Conservation (phyloP, 1,140 invertebrate genomes). For the Meloidogyne exigua region DNA sequence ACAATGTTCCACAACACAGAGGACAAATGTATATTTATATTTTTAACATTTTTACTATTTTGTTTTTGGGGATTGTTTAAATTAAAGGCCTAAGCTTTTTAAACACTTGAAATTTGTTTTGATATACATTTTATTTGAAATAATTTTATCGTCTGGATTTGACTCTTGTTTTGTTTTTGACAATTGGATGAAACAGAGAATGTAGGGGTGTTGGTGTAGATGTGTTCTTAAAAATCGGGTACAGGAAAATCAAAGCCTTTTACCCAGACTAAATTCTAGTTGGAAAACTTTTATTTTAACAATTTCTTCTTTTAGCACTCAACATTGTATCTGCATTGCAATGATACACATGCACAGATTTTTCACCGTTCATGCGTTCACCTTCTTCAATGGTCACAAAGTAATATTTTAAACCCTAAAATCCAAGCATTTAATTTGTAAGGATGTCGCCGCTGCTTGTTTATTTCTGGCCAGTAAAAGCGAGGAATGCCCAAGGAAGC, state of each 20-base stretch:
- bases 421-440: background rate
- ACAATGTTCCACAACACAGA: slow-evolving; percentile 17
- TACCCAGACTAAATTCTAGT: too few relatives aligned
- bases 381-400: slow-evolving; percentile 30
- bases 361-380: slow-evolving; percentile 40
- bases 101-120: too few relatives aligned
- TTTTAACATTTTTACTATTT: background rate
- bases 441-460: slow-evolving; percentile 45
- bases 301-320: slow-evolving; percentile 14
- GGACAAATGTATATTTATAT: slow-evolving; percentile 22
- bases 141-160: too few relatives aligned
- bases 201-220: too few relatives aligned
- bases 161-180: too few relatives aligned
- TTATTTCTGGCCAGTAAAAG: slow-evolving; percentile 43
- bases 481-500: slow-evolving; percentile 45
- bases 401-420: slow-evolving; percentile 14
- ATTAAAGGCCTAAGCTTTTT: too few relatives aligned
- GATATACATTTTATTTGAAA: too few relatives aligned
- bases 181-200: too few relatives aligned
- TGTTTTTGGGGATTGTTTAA: too few relatives aligned
- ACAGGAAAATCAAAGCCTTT: too few relatives aligned
- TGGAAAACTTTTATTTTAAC: too few relatives aligned
- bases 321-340: slow-evolving; percentile 32
- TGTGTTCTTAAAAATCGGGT: too few relatives aligned
- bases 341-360: slow-evolving; percentile 38